Conservation (phyloP, 2,113 vertebrate genomes). For the Polypterus senegalus region DNA sequence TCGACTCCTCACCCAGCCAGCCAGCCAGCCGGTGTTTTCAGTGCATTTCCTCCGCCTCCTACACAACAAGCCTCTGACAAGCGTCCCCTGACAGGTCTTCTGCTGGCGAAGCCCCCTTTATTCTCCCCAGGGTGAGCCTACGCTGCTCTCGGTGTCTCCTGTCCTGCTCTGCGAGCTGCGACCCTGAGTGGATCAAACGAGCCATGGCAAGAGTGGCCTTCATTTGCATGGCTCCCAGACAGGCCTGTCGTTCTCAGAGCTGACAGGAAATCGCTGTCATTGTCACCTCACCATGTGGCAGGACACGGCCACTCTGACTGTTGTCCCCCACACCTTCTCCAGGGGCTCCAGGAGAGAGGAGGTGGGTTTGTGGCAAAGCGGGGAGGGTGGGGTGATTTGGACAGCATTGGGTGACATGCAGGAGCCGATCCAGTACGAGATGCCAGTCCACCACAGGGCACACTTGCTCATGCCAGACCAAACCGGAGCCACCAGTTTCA, state of each 20-base stretch:
- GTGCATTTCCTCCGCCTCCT: no score
- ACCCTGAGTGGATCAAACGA: slow-evolving; percentile 61
- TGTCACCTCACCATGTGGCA: slow-evolving; percentile 72
- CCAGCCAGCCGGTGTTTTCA: no score
- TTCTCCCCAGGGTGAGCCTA: slow-evolving; percentile 38
- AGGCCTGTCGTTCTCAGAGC: slow-evolving; percentile 61
- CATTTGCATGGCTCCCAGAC: slow-evolving; percentile 74
- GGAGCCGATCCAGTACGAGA: no score
- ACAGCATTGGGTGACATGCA: no score
- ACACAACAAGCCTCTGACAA: no score
- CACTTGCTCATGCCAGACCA: no score
- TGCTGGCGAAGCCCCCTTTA: slow-evolving; percentile 36
- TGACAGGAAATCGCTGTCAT: slow-evolving; percentile 76
- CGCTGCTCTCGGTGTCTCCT: slow-evolving; percentile 28
- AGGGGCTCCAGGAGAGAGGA: not conserved
- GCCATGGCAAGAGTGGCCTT: slow-evolving; percentile 60
- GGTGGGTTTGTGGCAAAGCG: not conserved
- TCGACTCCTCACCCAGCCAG: no score
- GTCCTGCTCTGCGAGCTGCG: slow-evolving; percentile 34
- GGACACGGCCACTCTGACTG: slow-evolving; percentile 41
- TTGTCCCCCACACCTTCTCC: not conserved
- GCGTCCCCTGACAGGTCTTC: not conserved
- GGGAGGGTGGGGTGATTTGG: no score
- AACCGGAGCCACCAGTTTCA: no score
- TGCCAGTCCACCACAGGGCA: no score